Base-by-base conservation (phyloP, 2,888 invertebrate genomes). In the Argynnis bischoffii region DNA sequence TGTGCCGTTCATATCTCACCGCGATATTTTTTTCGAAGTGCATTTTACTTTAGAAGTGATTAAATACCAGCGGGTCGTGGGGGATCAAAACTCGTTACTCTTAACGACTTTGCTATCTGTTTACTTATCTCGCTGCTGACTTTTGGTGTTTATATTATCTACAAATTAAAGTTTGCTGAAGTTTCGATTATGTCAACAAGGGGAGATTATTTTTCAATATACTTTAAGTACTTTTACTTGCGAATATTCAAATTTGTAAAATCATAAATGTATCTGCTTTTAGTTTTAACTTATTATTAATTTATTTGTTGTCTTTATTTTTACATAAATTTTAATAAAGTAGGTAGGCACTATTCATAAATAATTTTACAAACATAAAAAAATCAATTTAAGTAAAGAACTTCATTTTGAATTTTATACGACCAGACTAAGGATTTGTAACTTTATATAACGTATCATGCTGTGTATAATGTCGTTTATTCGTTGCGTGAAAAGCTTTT, bases 141-240 rank as follows among this genome's bases (percentile, higher is more conserved):
- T 85, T 89, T 86, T 79, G 84, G 79, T 87, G 87, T 87, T 88
- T 89, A 86, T 82, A 85, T 85, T 88, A 88, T 87, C 86, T 84
- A 84, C 81, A 84, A 88, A 88, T 89, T 88, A 84, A 88, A 89
- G 86, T 90, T 89, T 87, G 84, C 85, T 85, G 80, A 85, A 88
- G 84, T 85, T 85, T 84, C 81, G 76, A 81, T 81, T 81, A 77
- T 76, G 79, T 78, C 77, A 81, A 81, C 81, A 56, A 79, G 77
- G 76, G 79, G 79, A 64, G 71, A 67, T 54, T 69, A 61, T 67
- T 72, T 71, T 72, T 70, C 68, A 71, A 74, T 70, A 67, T 48
- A 65, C 51, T 67, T 72, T 65, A 59, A 46, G n/a, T 48, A 51
- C 64, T 63, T 41, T 65, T 67, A 64, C 57, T 64, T 59, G 21